phyloP scores from a whole-genome alignment of 2,113 vertebrate species.

The Elgaria multicarinata region DNA sequence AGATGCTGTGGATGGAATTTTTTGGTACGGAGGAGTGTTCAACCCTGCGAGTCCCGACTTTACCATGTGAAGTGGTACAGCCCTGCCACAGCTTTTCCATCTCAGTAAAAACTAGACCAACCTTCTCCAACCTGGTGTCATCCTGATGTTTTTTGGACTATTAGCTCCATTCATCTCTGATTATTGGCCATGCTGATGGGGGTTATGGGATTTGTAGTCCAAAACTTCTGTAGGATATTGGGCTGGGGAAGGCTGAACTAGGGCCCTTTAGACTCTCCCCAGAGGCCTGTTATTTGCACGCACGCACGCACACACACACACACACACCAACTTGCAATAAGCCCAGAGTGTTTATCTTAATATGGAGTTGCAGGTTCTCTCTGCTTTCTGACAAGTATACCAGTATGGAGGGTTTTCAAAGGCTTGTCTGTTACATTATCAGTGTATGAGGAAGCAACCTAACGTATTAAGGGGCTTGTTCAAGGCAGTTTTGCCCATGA shows the following conservation, averaged over 20 bases:
- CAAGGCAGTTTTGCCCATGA: neutral
- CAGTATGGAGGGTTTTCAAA: too few species aligned
- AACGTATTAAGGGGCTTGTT: neutral
- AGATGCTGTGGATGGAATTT: neutral
- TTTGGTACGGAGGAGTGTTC: neutral
- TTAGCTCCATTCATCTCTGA: too few species aligned
- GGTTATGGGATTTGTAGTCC: too few species aligned
- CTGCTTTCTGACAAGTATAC: neutral
- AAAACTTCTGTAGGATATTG: too few species aligned
- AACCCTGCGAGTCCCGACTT: neutral
- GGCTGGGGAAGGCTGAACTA: neutral
- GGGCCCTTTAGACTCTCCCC: neutral
- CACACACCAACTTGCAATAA: neutral
- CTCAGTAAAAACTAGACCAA: neutral
- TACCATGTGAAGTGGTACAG: neutral
- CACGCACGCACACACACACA: too few species aligned
- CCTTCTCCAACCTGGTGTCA: too few species aligned
- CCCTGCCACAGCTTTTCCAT: neutral
- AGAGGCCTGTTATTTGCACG: neutral
- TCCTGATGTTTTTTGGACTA: too few species aligned
- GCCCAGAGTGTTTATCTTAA: neutral
- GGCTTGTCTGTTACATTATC: neutral
- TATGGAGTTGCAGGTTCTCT: neutral
- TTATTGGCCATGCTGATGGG: too few species aligned
- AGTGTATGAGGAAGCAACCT: neutral